phyloP scores from a whole-genome alignment of 2,797 vertebrate genomes.

The Lagorchestes hirsutus region DNA sequence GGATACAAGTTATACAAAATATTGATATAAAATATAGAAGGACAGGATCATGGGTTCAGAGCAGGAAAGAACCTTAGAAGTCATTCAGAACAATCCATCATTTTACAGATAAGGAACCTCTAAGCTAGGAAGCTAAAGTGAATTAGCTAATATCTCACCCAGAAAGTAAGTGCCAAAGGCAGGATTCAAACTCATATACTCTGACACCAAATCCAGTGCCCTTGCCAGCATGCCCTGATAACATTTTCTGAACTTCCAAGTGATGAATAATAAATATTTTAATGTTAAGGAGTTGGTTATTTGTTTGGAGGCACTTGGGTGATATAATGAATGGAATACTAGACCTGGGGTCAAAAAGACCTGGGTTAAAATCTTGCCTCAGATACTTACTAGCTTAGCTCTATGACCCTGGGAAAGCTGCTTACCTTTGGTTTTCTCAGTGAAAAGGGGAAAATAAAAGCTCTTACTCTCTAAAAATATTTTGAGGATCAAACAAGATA shows the following conservation, averaged over 20 bases:
- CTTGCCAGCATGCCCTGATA: background rate
- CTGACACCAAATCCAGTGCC: background rate
- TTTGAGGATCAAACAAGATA: background rate
- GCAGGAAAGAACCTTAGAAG: background rate
- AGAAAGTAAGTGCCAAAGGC: background rate
- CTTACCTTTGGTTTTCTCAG: background rate
- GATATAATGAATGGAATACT: too few species aligned
- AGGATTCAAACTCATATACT: background rate
- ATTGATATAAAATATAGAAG: background rate
- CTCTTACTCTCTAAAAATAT: background rate
- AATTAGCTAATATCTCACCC: background rate
- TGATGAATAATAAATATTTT: too few species aligned
- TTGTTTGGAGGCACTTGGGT: too few species aligned
- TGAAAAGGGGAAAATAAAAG: background rate
- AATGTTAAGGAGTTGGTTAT: too few species aligned
- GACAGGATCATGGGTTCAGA: background rate
- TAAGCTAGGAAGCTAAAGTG: background rate
- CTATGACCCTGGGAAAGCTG: background rate
- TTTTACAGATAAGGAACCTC: background rate
- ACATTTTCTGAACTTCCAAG: background rate
- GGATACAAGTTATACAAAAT: background rate
- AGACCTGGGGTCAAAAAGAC: too few species aligned
- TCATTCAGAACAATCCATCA: background rate
- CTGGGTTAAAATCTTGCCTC: background rate
- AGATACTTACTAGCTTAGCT: background rate